phyloP scores from a whole-genome alignment of 2,113 vertebrate genomes.

The Zootoca vivipara region DNA sequence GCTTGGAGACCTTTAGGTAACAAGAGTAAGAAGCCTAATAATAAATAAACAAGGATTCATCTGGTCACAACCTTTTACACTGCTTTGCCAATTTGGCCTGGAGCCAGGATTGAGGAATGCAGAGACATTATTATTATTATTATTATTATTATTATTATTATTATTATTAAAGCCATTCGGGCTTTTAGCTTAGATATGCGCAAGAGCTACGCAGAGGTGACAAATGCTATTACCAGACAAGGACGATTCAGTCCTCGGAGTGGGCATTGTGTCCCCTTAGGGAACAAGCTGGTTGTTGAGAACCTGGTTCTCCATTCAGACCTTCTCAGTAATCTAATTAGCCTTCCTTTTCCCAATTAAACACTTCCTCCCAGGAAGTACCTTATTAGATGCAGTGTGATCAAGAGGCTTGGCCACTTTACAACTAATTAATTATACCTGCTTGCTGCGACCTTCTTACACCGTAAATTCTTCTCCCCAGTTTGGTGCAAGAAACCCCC shows the following conservation, averaged over 20 bases:
- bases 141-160: too few species aligned
- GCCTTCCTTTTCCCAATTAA: neutral
- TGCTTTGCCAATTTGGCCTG: neutral
- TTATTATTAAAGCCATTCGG: neutral
- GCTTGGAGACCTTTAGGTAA: too few species aligned
- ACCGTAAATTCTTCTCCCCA: neutral
- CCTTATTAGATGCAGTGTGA: neutral
- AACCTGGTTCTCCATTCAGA: neutral
- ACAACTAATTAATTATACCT: neutral
- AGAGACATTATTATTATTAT: too few species aligned
- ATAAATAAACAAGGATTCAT: neutral
- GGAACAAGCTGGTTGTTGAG: neutral
- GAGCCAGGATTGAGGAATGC: neutral
- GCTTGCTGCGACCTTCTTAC: too few species aligned
- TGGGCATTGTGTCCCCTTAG: neutral
- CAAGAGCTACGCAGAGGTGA: neutral
- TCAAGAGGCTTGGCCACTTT: neutral
- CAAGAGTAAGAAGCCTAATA: too few species aligned
- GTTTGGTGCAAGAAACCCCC: accelerated
- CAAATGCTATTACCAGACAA: neutral
- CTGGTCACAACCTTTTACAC: neutral
- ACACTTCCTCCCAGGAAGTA: neutral
- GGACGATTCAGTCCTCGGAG: neutral
- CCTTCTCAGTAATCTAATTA: neutral
- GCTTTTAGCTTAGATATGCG: neutral